A percentile compares a stretch with the other conserved stretches of the same genome.
Conservation (phyloP, 2,888 invertebrate genomes). For the Hedychridium roseum region DNA sequence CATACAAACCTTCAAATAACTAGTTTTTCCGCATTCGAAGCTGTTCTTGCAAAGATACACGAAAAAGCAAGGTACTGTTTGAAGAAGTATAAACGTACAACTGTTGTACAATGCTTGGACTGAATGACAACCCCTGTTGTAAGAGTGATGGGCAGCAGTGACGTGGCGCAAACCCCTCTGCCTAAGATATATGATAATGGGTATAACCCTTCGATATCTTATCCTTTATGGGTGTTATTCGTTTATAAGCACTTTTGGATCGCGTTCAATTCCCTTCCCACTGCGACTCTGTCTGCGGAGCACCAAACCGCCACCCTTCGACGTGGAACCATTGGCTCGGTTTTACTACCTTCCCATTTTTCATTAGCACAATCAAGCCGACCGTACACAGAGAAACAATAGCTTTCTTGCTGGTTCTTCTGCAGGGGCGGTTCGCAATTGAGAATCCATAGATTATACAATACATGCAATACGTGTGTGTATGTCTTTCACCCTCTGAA, state of each 20-base stretch:
- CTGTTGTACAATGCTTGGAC: too few relatives aligned
- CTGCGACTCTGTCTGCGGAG: constrained; percentile 8
- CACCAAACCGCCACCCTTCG: constrained; percentile 12
- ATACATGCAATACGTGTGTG: not conserved
- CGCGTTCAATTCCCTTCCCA: constrained; percentile 47
- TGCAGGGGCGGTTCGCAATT: constrained; percentile 20
- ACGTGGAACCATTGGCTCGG: constrained; percentile 27
- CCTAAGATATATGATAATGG: constrained; percentile 46
- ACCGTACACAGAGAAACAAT: constrained; percentile 40
- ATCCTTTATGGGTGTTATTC: constrained; percentile 47
- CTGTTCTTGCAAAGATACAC: too few relatives aligned
- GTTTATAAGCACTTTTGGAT: constrained; percentile 54
- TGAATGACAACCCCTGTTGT: too few relatives aligned
- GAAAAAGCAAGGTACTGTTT: too few relatives aligned
- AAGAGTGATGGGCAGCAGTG: constrained; percentile 19
- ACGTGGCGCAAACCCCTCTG: constrained; percentile 10
- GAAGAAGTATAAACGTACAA: too few relatives aligned
- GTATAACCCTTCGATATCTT: constrained; percentile 49
- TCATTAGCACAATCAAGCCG: constrained; percentile 50
- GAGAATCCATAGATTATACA: constrained; percentile 39
- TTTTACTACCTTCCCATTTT: constrained; percentile 50
- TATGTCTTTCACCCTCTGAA: not conserved
- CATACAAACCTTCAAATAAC: too few relatives aligned
- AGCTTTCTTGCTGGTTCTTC: constrained; percentile 34
- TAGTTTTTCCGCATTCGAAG: too few relatives aligned